Conservation (phyloP, 1,140 invertebrate species). For the Tetragnatha versicolor region DNA sequence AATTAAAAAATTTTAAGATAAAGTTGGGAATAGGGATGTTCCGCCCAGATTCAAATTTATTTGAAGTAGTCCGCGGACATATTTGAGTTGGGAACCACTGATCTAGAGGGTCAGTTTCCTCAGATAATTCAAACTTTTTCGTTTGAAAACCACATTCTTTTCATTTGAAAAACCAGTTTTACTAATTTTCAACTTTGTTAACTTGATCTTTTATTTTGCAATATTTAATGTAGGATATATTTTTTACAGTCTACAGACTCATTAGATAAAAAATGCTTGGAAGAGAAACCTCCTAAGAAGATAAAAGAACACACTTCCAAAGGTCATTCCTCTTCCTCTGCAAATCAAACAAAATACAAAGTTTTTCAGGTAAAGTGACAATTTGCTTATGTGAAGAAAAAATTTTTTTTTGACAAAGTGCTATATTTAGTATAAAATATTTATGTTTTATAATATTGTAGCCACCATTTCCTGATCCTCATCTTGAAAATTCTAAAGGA, state of each 20-base stretch:
- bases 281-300: conserved; percentile 20
- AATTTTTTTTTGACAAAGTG: neutral
- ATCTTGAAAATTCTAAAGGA: conserved; percentile 10
- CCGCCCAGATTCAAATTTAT: too few relatives aligned
- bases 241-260: conserved; percentile 29
- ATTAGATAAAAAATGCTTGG: conserved; percentile 6
- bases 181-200: neutral
- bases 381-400: neutral
- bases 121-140: too few relatives aligned
- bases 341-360: conserved; percentile 1
- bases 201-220: neutral
- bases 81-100: too few relatives aligned
- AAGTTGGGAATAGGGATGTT: too few relatives aligned
- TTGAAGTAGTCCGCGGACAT: too few relatives aligned
- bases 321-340: neutral
- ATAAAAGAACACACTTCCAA: neutral
- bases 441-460: neutral
- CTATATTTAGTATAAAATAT: neutral
- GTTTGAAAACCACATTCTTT: too few relatives aligned
- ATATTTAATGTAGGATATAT: neutral
- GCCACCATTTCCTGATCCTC: conserved; percentile 5
- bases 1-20: too few relatives aligned
- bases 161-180: neutral
- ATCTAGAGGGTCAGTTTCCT: too few relatives aligned
- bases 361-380: conserved; percentile 22